These are phyloP conservation scores for Coracopsis vasa DNA, from an alignment of 2,113 vertebrate species.

Conservation along the genomic window DNA sequence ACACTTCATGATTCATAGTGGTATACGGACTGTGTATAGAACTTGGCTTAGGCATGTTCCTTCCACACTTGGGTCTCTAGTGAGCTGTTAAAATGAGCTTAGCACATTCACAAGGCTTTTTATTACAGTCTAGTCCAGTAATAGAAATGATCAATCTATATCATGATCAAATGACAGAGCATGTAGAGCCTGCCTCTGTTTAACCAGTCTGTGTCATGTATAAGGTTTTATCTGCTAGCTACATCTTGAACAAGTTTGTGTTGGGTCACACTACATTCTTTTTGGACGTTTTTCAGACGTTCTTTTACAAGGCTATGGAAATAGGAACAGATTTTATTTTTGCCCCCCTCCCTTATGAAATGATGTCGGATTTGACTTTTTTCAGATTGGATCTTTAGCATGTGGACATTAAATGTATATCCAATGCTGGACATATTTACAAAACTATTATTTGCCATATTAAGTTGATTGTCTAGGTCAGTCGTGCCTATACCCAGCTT, in stretches of 20 bases:
- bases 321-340: slow-evolving; percentile 43
- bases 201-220: slow-evolving; percentile 45
- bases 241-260: slow-evolving; percentile 77
- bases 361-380: slow-evolving; percentile 32
- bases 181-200: slow-evolving; percentile 46
- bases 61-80: slow-evolving; percentile 70
- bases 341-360: neutral
- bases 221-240: slow-evolving; percentile 56
- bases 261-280: slow-evolving; percentile 55
- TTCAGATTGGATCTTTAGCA: neutral
- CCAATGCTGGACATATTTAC: slow-evolving; percentile 41
- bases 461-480: neutral
- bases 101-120: slow-evolving; percentile 73
- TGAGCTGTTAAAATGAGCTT: slow-evolving; percentile 73
- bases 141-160: slow-evolving; percentile 73
- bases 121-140: slow-evolving; percentile 67
- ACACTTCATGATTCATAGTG: slow-evolving; percentile 68
- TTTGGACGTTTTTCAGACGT: slow-evolving; percentile 45
- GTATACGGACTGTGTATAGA: slow-evolving; percentile 26
- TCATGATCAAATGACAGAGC: slow-evolving; percentile 65
- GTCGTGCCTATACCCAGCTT: neutral
- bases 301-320: slow-evolving; percentile 65
- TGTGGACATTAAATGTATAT: slow-evolving; percentile 22
- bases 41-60: slow-evolving; percentile 58
- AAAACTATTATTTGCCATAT: slow-evolving; percentile 37